These are phyloP conservation scores for Linhomoeus sp. DNA, from an alignment of 2,888 invertebrate genomes.

Conservation along the genomic window DNA sequence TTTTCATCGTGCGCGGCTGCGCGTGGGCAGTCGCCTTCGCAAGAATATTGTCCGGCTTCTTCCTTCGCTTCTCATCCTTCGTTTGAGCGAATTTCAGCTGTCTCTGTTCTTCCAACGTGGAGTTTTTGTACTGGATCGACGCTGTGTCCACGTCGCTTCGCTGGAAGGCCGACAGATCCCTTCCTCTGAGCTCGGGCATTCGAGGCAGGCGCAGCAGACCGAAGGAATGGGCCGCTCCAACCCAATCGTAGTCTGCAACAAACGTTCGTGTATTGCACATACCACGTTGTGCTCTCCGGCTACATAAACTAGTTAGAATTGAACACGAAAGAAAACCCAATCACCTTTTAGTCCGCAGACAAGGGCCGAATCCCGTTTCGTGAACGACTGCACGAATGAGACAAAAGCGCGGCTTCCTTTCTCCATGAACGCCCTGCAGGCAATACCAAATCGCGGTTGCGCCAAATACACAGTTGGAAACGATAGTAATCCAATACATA, in stretches of 20 bases:
- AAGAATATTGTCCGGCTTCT: background rate
- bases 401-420: conserved; percentile 79
- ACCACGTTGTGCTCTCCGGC: no score
- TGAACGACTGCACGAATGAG: conserved; percentile 75
- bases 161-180: conserved; percentile 14
- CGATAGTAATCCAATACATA: no score
- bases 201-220: conserved; percentile 71
- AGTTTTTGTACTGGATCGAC: background rate
- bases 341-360: conserved; percentile 56
- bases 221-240: conserved; percentile 61
- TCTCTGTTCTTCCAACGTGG: background rate
- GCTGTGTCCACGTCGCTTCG: conserved; percentile 6
- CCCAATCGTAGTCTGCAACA: conserved; percentile 56
- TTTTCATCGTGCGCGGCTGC: background rate
- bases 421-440: conserved; percentile 48
- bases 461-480: no score
- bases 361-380: conserved; percentile 80
- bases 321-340: no score
- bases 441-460: background rate
- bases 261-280: no score
- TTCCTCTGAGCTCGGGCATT: conserved; percentile 61
- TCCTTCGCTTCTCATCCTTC: no score
- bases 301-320: no score
- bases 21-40: no score
- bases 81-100: background rate